phyloP scores from a whole-genome alignment of 1,140 invertebrate genomes.

The Proctacanthus coquilletti region DNA sequence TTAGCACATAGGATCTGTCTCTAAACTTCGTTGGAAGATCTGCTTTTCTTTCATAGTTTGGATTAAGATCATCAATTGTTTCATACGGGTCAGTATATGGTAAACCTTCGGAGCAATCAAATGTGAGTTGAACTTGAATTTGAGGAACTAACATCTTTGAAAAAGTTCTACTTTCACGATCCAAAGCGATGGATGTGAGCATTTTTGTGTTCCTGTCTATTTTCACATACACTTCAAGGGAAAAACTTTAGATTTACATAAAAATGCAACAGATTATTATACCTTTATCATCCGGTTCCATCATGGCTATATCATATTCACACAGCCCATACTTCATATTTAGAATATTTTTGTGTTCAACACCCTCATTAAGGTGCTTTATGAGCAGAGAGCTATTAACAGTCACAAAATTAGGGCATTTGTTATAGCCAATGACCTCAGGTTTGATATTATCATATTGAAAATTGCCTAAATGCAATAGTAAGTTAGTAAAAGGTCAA shows the following conservation, averaged over 20 bases:
- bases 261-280: not conserved
- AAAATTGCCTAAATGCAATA: too few species aligned
- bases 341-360: not conserved
- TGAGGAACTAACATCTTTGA: not conserved
- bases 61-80: too few species aligned
- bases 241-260: not conserved
- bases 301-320: not conserved
- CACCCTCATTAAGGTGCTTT: not conserved
- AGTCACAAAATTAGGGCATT: not conserved
- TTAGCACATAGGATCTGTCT: constrained; percentile 3
- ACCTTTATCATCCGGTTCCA: constrained; percentile 4
- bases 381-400: not conserved
- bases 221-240: not conserved
- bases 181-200: not conserved
- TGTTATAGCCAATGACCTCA: not conserved
- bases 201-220: not conserved
- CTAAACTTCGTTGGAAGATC: too few species aligned
- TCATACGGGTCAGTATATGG: too few species aligned
- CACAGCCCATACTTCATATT: not conserved
- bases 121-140: not conserved
- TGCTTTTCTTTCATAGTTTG: too few species aligned
- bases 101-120: not conserved
- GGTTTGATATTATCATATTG: too few species aligned
- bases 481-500: too few species aligned
- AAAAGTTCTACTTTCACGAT: constrained; percentile 2